A percentile compares a stretch with the other conserved stretches of the same genome.
phyloP scores from a whole-genome alignment of 2,113 vertebrate species.

The Pampusana beccarii region DNA sequence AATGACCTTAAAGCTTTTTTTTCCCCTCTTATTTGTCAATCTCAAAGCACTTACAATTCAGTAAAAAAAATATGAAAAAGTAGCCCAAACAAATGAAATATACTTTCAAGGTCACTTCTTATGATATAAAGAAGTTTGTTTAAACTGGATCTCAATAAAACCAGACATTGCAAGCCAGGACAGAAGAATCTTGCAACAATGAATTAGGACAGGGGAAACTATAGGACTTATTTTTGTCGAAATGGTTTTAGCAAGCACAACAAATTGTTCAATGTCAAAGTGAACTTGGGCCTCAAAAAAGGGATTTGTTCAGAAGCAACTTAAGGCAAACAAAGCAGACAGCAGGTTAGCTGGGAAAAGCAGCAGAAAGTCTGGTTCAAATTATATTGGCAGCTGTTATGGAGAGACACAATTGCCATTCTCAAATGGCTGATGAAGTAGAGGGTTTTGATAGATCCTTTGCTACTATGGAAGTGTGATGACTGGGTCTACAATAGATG shows the following conservation, averaged over 20 bases:
- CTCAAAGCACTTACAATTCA: neutral
- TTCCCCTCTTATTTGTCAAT: neutral
- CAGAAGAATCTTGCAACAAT: neutral
- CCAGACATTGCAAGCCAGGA: neutral
- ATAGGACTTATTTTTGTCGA: neutral
- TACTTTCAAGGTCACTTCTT: neutral
- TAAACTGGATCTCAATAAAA: neutral
- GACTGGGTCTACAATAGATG: neutral
- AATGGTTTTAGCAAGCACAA: slow-evolving; percentile 5
- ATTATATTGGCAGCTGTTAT: neutral
- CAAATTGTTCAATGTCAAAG: slow-evolving; percentile 8
- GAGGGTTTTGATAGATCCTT: neutral
- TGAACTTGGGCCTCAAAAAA: neutral
- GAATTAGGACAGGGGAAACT: neutral
- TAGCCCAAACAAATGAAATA: neutral
- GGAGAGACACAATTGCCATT: neutral
- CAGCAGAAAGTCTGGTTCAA: neutral
- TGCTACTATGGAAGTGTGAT: neutral
- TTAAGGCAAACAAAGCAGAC: neutral
- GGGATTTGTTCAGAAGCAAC: neutral
- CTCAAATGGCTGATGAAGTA: neutral
- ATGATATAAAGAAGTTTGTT: neutral
- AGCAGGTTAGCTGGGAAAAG: neutral
- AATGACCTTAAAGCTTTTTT: neutral
- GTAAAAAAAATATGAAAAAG: neutral